Evolutionary conservation across 2,888 invertebrate genomes (phyloP), one percentile per base, ranked within the genome.

Genomic region (Liodrosophila aerea): DNA sequence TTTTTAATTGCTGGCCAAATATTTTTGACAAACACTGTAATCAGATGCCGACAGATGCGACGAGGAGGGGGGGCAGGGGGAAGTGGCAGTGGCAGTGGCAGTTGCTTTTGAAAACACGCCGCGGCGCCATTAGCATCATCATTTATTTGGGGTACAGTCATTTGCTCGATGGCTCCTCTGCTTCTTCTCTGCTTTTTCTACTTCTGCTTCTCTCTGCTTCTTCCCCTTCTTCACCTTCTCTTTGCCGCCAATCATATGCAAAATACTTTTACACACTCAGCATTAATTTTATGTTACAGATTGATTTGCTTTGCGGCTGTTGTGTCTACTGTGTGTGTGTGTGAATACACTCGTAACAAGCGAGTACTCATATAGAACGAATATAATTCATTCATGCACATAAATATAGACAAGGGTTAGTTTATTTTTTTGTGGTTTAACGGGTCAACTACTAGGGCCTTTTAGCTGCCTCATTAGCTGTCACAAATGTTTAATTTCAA

Each of bases 21-120:
- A 78, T 81, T 78, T 81, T 84, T 62, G 68, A 74, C 77, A 78
- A 78, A 78, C 65, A 84, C 46, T 68, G 75, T 81, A 84, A 81
- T 84, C 78, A 81, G 77, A 62, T 71, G 73, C 49, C 31, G 58
- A 56, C 70, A 63, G 73, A 12, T 62, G 50, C 30, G 27, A 45
- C 33, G 44, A 8, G 7, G 11, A 7, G 1, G 16, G 13, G 18
- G 4, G 22, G 33, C 1, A 13, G 8, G 7, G n/a, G 5, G 7
- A 7, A 11, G 5, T 7, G 4, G n/a, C n/a, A n/a, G n/a, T n/a
- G n/a, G n/a, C n/a, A 1, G 15, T 4, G 4, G 9, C 8, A 4
- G 11, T 9, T 27, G 18, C 16, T 33, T 44, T 4, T 36, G 40
- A 29, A 47, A 45, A 69, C 50, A 50, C 41, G 7, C 56, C 45